Conservation (phyloP, 2,113 vertebrate species). For the Phaethon lepturus region DNA sequence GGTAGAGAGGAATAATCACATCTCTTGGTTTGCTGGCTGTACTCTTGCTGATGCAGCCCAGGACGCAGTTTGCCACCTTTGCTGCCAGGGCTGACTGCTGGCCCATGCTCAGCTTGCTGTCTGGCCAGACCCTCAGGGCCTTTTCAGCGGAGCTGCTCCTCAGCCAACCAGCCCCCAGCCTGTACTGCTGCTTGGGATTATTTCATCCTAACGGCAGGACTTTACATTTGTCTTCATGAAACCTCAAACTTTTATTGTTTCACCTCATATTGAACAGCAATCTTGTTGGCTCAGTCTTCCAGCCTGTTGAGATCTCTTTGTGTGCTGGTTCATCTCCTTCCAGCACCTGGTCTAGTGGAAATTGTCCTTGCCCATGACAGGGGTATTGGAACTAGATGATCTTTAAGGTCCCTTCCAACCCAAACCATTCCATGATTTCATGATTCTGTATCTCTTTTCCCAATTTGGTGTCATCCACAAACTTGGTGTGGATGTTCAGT, state of each 20-base stretch:
- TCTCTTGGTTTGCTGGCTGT: not conserved
- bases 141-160: not conserved
- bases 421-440: no score
- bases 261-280: not conserved
- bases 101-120: not conserved
- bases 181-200: not conserved
- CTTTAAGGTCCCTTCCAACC: no score
- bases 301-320: not conserved
- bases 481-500: not conserved
- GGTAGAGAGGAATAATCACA: not conserved
- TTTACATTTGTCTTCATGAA: constrained; percentile 14
- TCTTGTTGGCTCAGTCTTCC: not conserved
- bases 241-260: constrained; percentile 6
- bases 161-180: not conserved
- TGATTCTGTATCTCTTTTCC: not conserved
- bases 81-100: not conserved
- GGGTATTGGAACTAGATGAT: no score
- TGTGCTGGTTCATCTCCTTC: not conserved
- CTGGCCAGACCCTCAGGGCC: not conserved
- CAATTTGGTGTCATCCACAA: not conserved
- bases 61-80: not conserved
- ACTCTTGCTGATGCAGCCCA: not conserved
- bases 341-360: not conserved
- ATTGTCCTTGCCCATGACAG: no score
- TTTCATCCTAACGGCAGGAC: not conserved